Conservation (phyloP, 2,113 vertebrate species). For the Podilymbus podiceps region DNA sequence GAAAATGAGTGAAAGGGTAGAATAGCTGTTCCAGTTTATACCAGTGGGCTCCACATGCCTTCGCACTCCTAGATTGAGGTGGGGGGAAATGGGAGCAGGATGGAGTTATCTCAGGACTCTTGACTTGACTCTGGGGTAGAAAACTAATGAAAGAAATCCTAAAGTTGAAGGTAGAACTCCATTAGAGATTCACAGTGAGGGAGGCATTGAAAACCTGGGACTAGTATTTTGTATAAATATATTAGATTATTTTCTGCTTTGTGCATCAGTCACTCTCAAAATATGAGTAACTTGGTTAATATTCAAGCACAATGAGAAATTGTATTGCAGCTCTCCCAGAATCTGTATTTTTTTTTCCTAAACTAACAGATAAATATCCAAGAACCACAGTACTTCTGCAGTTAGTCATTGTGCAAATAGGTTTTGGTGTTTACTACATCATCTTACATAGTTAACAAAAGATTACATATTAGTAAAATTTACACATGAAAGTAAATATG, state of each 20-base stretch:
- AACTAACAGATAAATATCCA: background rate
- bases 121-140: background rate
- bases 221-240: background rate
- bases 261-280: background rate
- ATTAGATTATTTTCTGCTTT: background rate
- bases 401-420: background rate
- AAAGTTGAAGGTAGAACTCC: background rate
- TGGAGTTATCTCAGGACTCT: background rate
- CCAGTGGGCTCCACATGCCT: background rate
- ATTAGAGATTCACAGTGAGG: background rate
- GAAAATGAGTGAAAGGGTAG: background rate
- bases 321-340: background rate
- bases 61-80: rapidly evolving
- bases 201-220: background rate
- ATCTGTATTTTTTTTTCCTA: background rate
- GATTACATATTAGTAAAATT: background rate
- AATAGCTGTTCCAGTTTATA: background rate
- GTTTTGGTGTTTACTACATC: background rate
- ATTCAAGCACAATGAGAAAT: background rate
- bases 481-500: background rate
- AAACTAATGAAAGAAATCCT: background rate
- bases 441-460: background rate
- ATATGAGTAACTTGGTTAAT: background rate
- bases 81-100: background rate
- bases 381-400: background rate